Evolutionary conservation across 2,113 vertebrate species (phyloP), one percentile per base, ranked within the genome.

Genomic region (Aptenodytes patagonicus): DNA sequence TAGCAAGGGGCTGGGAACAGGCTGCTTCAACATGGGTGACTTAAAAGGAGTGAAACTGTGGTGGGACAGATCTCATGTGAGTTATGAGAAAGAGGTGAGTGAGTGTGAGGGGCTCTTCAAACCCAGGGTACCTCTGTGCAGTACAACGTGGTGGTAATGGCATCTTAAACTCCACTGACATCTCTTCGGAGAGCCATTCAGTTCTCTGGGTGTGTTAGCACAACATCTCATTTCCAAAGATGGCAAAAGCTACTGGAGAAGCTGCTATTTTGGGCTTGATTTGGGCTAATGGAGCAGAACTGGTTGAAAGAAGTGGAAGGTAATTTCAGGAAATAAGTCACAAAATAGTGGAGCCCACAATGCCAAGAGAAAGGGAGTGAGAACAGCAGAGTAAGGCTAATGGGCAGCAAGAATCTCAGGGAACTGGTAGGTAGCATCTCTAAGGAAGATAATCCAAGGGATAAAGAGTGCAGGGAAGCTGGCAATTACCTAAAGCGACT

Each of bases 381-480:
- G 83, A 94, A 85, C 29, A 85, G 85, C 84, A 75, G 29, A 94
- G 57, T 10, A 26, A 82, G n/a, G 78, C 76, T 64, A 79, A 94
- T 15, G 47, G 55, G 32, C 91, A 85, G 38, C 18, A 78, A 71
- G 84, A 79, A 29, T n/a, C 60, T 62, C 28, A 1, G 47, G 58
- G 38, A 84, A 73, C 57, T 12, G 29, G 29, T 46, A 36, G 57
- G 47, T 40, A 69, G 12, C 42, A 49, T 20, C n/a, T 28, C 47
- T 22, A 38, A 20, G 84, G n/a, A 83, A 79, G 58, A 46, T 24
- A 58, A 93, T 58, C 42, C 42, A 52, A 76, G 61, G 38, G 32
- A 17, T 60, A 11, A 80, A 60, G 54, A 76, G 51, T 2, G 4
- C 21, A 40, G 47, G n/a, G 29, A 85, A 68, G 22, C 18, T 60